Evolutionary conservation across 2,888 invertebrate genomes (phyloP).

Genomic region (Drosophila sordidapex): DNA sequence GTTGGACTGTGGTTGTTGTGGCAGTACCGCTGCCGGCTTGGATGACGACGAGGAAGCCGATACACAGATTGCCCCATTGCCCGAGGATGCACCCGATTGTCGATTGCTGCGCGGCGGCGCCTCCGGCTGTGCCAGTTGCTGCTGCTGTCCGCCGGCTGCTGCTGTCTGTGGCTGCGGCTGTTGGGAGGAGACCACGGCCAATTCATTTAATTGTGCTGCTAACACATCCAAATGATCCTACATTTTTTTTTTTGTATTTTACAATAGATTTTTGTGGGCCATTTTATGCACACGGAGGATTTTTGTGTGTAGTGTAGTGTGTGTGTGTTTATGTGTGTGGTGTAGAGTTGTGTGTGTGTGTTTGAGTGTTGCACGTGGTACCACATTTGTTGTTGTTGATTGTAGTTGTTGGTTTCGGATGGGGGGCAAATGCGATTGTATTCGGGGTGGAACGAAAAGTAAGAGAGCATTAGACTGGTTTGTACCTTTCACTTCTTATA

Average conservation of each 20-base stretch:
- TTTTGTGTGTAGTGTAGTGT: slow-evolving; percentile 56
- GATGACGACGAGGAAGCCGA: slow-evolving; percentile 65
- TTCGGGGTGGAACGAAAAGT: slow-evolving; percentile 76
- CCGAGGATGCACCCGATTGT: slow-evolving; percentile 79
- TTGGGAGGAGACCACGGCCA: slow-evolving; percentile 90
- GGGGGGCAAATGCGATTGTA: slow-evolving; percentile 60
- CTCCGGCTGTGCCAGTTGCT: slow-evolving; percentile 87
- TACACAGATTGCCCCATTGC: slow-evolving; percentile 70
- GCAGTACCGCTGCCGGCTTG: slow-evolving; percentile 83
- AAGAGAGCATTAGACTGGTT: slow-evolving; percentile 83
- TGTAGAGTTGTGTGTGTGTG: slow-evolving; percentile 43
- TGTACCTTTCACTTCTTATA: slow-evolving; percentile 68
- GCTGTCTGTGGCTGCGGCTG: slow-evolving; percentile 84
- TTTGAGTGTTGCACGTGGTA: slow-evolving; percentile 64
- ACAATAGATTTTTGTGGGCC: slow-evolving; percentile 58
- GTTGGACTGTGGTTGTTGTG: slow-evolving; percentile 82
- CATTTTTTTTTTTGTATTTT: slow-evolving; percentile 69
- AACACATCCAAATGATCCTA: slow-evolving; percentile 97
- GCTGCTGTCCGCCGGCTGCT: slow-evolving; percentile 62
- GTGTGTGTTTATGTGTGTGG: slow-evolving; percentile 33
- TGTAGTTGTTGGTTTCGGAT: slow-evolving; percentile 52
- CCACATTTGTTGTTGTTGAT: slow-evolving; percentile 46
- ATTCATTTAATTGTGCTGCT: slow-evolving; percentile 97
- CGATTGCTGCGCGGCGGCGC: slow-evolving; percentile 89
- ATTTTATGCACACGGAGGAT: slow-evolving; percentile 66